A percentile compares a stretch with the other conserved stretches of the same genome.
Conservation (phyloP, 2,113 vertebrate genomes). For the Scomber colias region DNA sequence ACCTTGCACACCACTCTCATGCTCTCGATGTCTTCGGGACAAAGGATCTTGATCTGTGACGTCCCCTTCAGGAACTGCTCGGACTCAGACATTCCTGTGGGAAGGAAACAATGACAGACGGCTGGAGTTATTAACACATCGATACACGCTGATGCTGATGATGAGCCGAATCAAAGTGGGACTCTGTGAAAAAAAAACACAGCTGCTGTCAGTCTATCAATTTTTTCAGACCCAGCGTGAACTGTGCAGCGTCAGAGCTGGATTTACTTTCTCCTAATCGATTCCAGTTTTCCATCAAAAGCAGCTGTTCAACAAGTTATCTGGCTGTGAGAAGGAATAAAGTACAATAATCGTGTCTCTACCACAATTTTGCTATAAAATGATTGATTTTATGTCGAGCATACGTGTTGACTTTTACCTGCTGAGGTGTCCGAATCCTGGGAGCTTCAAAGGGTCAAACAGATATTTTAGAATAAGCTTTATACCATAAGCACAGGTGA, state of each 20-base stretch:
- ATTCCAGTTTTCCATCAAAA: background rate
- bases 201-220: slow-evolving; percentile 23
- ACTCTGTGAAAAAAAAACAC: slow-evolving; percentile 7
- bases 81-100: slow-evolving; percentile 95
- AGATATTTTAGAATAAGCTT: background rate
- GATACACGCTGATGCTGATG: background rate
- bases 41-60: slow-evolving; percentile 97
- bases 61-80: slow-evolving; percentile 98
- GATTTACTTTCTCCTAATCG: slow-evolving; percentile 16
- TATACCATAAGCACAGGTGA: background rate
- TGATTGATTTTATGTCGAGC: too few relatives aligned
- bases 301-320: slow-evolving; percentile 3
- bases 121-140: slow-evolving; percentile 30
- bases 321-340: background rate
- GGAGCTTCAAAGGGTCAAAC: slow-evolving; percentile 44
- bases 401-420: slow-evolving; percentile 45
- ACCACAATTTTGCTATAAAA: too few relatives aligned
- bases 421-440: slow-evolving; percentile 33
- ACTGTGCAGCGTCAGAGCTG: background rate
- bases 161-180: slow-evolving; percentile 14
- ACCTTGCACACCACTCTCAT: slow-evolving; percentile 96
- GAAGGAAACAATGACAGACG: slow-evolving; percentile 35
- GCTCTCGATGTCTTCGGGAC: slow-evolving; percentile 94
- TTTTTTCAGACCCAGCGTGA: background rate
- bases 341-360: too few relatives aligned